Conservation (phyloP, 1,140 invertebrate species). For the Drosophila ironensis region DNA sequence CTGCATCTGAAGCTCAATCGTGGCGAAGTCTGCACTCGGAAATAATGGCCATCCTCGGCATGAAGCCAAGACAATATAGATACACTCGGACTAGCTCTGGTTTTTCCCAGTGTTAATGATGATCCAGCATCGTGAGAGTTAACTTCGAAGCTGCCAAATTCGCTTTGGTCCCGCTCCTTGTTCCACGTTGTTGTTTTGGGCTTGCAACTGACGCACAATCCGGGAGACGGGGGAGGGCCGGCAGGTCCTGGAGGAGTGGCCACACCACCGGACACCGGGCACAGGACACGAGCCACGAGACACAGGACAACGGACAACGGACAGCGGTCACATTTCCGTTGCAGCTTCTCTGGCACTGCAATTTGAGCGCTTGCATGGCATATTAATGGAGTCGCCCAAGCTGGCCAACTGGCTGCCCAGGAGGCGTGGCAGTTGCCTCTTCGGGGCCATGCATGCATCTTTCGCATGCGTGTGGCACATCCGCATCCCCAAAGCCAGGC, state of each 20-base stretch:
- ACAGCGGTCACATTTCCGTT: slow-evolving; percentile 63
- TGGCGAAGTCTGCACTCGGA: not conserved
- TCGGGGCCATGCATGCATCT: slow-evolving; percentile 15
- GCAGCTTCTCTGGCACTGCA: slow-evolving; percentile 60
- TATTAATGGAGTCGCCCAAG: slow-evolving; percentile 55
- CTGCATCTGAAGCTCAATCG: slow-evolving; percentile 29
- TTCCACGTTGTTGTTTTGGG: not conserved
- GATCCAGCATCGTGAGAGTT: slow-evolving; percentile 60
- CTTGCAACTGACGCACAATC: slow-evolving; percentile 23
- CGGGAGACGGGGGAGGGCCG: not conserved
- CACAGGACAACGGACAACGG: slow-evolving; percentile 7
- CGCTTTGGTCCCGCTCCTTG: slow-evolving; percentile 6
- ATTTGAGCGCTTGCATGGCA: slow-evolving; percentile 72
- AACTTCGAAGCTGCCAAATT: slow-evolving; percentile 61
- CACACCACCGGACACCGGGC: slow-evolving; percentile 7
- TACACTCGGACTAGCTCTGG: too few species aligned
- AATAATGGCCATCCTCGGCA: too few species aligned
- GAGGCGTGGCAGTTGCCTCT: slow-evolving; percentile 10
- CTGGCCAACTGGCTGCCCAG: slow-evolving; percentile 38
- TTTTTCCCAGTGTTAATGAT: slow-evolving; percentile 72
- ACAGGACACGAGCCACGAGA: not conserved
- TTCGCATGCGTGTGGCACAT: slow-evolving; percentile 57
- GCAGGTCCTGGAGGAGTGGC: slow-evolving; percentile 29
- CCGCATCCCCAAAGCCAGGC: slow-evolving; percentile 5
- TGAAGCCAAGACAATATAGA: not conserved